These are phyloP conservation scores for Samia ricini DNA, from an alignment of 1,140 invertebrate species.

Conservation along the genomic window DNA sequence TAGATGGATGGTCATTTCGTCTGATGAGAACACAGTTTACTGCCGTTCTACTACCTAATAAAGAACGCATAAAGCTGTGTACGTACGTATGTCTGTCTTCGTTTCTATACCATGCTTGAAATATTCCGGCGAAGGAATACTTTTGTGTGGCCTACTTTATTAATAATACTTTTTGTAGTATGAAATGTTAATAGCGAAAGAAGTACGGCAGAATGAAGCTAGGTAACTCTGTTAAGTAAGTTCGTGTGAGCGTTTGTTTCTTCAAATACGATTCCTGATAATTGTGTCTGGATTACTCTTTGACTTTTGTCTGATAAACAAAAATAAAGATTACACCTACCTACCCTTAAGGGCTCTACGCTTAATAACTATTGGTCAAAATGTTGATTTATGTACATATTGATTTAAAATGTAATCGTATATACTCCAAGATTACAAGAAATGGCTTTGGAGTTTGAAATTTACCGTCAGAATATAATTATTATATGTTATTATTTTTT, in stretches of 20 bases:
- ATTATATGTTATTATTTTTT: too few species aligned
- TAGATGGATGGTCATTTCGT: slow-evolving; percentile 26
- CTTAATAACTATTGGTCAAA: too few species aligned
- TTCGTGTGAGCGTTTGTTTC: background rate
- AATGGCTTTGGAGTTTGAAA: too few species aligned
- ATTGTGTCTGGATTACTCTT: background rate
- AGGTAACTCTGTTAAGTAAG: background rate
- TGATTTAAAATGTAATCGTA: too few species aligned
- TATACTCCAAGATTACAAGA: too few species aligned
- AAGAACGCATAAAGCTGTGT: slow-evolving; percentile 45
- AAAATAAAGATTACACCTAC: too few species aligned
- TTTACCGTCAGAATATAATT: too few species aligned
- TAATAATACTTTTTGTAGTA: slow-evolving; percentile 13
- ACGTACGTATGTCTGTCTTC: slow-evolving; percentile 9
- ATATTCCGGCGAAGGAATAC: slow-evolving; percentile 24
- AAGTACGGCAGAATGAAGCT: slow-evolving; percentile 4
- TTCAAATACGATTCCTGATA: background rate
- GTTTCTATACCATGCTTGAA: background rate
- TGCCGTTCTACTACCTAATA: slow-evolving; percentile 50
- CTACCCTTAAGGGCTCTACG: too few species aligned
- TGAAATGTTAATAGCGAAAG: slow-evolving; percentile 20
- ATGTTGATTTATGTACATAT: too few species aligned
- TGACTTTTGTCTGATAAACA: too few species aligned
- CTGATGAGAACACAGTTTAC: slow-evolving; percentile 58
- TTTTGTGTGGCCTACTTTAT: slow-evolving; percentile 34